Conservation (phyloP, 2,113 vertebrate genomes). For the Tachuris rubrigastra region DNA sequence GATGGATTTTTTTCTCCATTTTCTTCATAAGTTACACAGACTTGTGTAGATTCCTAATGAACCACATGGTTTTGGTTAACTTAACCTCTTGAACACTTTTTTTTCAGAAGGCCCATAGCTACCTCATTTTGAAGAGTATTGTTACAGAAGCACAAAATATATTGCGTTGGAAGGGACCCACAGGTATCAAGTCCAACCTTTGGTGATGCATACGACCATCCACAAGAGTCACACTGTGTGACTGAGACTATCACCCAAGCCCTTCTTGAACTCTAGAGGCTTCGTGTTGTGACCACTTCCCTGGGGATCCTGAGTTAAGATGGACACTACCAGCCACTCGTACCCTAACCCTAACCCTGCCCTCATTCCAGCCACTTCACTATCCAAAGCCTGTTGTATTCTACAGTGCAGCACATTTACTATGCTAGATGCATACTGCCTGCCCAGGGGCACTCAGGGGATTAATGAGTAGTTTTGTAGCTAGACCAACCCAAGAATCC, state of each 20-base stretch:
- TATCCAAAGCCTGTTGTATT: not conserved
- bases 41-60: not conserved
- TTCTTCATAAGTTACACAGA: not conserved
- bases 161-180: not conserved
- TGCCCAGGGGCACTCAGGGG: conserved; percentile 48
- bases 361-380: not conserved
- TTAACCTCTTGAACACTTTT: not conserved
- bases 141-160: not conserved
- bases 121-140: not conserved
- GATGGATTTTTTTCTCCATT: not conserved
- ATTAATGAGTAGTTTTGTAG: conserved; percentile 69
- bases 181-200: not conserved
- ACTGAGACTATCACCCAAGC: not conserved
- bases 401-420: not conserved
- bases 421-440: conserved; percentile 1
- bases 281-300: not conserved
- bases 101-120: not conserved
- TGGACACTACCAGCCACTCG: not conserved
- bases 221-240: not conserved
- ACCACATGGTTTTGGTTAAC: not conserved
- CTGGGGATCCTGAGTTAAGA: not conserved
- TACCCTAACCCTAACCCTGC: not conserved
- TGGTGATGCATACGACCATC: not conserved
- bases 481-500: conserved; percentile 50
- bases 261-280: not conserved